phyloP scores from a whole-genome alignment of 2,888 invertebrate species.

The Subacronicta megacephala region DNA sequence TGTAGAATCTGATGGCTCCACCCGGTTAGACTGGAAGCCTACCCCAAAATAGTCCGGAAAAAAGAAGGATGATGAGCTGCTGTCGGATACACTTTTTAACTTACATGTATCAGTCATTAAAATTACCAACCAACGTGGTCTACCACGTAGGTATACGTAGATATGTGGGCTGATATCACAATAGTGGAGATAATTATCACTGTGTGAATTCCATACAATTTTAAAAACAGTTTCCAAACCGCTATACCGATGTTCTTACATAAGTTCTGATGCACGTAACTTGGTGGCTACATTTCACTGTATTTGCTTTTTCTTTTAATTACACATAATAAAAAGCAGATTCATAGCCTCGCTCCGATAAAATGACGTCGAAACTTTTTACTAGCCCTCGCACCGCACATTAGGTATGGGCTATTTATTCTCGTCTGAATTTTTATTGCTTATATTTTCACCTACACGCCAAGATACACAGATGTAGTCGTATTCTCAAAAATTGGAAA shows the following conservation, averaged over 20 bases:
- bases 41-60: too few relatives aligned
- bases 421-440: slow-evolving; percentile 32
- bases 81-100: slow-evolving; percentile 12
- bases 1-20: too few relatives aligned
- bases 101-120: slow-evolving; percentile 12
- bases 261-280: slow-evolving; percentile 55
- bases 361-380: slow-evolving; percentile 44
- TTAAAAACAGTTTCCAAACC: slow-evolving; percentile 58
- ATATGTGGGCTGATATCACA: slow-evolving; percentile 49
- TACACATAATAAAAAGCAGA: slow-evolving; percentile 52
- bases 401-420: slow-evolving; percentile 46
- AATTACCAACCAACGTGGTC: slow-evolving; percentile 16
- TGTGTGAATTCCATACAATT: slow-evolving; percentile 62
- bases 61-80: too few relatives aligned
- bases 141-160: slow-evolving; percentile 3
- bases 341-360: slow-evolving; percentile 37
- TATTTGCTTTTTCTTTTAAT: slow-evolving; percentile 55
- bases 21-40: too few relatives aligned
- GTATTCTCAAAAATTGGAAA: slow-evolving; percentile 47
- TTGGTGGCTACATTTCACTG: slow-evolving; percentile 43
- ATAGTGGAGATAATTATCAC: slow-evolving; percentile 51
- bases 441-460: slow-evolving; percentile 42
- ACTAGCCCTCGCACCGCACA: slow-evolving; percentile 30
- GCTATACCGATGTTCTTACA: slow-evolving; percentile 38
- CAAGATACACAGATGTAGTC: slow-evolving; percentile 34